Evolutionary conservation across 2,113 vertebrate genomes (phyloP).

Genomic region (Lamprotornis superbus): DNA sequence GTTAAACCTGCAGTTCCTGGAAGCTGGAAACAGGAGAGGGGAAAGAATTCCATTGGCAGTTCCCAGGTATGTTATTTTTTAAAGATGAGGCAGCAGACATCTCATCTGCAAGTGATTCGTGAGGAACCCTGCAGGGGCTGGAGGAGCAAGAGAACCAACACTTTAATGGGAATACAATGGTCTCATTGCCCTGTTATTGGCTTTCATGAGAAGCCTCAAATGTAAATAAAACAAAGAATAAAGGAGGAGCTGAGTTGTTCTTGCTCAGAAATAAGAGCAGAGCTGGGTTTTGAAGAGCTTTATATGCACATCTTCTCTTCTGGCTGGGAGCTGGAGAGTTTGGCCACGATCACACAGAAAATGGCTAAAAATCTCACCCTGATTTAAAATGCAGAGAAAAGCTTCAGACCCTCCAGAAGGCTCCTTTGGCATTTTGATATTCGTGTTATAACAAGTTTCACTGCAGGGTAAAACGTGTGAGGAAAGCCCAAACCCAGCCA

Average conservation of each 20-base stretch:
- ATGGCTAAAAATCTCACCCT: not conserved
- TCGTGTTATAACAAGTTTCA: not conserved
- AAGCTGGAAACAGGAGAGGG: not conserved
- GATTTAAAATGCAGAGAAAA: not conserved
- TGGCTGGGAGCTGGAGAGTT: not conserved
- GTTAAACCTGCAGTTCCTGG: not conserved
- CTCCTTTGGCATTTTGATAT: not conserved
- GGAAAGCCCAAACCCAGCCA: not conserved
- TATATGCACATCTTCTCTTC: not conserved
- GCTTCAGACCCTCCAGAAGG: not conserved
- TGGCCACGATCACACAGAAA: not conserved
- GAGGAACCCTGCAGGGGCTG: not conserved
- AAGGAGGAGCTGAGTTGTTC: not conserved
- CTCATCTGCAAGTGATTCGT: not conserved
- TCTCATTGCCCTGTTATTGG: not conserved
- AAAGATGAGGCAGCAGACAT: not conserved
- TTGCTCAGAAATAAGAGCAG: not conserved
- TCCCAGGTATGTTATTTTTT: not conserved
- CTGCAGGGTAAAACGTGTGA: not conserved
- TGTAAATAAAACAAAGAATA: not conserved
- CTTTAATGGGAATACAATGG: not conserved
- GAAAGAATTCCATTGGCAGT: not conserved
- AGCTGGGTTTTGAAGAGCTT: not conserved
- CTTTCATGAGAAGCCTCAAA: not conserved
- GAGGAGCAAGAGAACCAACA: not conserved